Base-by-base conservation (phyloP, 2,888 invertebrate species). In the Acrobasis repandana region DNA sequence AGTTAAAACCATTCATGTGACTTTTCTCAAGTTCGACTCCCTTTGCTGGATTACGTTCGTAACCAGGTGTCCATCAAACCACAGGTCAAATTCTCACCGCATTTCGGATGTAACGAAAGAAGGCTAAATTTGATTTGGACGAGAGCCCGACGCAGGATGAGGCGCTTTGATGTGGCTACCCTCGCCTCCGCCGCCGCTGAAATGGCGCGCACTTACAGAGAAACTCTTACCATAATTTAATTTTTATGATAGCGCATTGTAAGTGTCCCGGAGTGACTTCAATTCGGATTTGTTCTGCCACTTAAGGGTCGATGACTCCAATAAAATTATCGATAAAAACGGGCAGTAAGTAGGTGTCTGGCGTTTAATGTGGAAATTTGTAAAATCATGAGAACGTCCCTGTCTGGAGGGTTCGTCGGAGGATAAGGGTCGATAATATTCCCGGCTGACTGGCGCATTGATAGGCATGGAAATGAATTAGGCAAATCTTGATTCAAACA, bases 161-260 rank as follows among this genome's bases (percentile, higher is more conserved):
- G 77, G 72, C 75, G 74, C 90, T 91, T 91, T 91, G 89, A 90
- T 89, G 91, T 90, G 88, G 90, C 83, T 73, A 71, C 78, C 75
- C 76, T 69, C 70, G 73, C 71, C 76, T 73, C 70, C 73, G 71
- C 70, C 69, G 75, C 77, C 76, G 72, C 79, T 85, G 77, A 87
- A 88, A 87, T 85, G 87, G 86, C 81, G 87, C 80, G 85, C 90
- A 90, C 90, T 91, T 89, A 87, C 83, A 83, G 77, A 81, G 85
- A 84, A 88, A 86, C 86, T 90, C 85, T 86, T 83, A 85, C 83
- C 79, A 84, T 91, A 89, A 92, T 90, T 90, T 88, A 89, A 91
- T 91, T 92, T 91, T 90, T 90, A 88, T 91, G 88, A 90, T 90
- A 89, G 85, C 85, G 85, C 86, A 90, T 87, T 90, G 89, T 88